A percentile compares a stretch with the other conserved stretches of the same genome.
Evolutionary conservation across 2,888 invertebrate genomes (phyloP).

Genomic region (Megamerina dolium): DNA sequence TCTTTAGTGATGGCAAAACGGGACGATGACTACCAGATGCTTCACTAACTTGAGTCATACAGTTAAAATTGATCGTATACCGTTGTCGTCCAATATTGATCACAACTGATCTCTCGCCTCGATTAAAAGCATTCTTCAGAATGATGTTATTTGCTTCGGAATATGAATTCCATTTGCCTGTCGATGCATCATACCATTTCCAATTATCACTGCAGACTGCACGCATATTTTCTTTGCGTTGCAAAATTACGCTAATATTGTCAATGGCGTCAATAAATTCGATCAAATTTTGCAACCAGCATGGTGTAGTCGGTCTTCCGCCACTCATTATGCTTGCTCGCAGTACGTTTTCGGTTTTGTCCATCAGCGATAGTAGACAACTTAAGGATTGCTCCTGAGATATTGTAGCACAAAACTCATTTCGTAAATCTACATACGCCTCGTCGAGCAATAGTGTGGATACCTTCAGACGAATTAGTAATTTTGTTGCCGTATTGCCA

Average conservation of each 20-base stretch:
- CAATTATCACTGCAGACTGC: conserved; percentile 58
- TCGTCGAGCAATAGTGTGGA: conserved; percentile 41
- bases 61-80: conserved; percentile 70
- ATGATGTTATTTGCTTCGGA: conserved; percentile 64
- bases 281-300: conserved; percentile 71
- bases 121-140: conserved; percentile 72
- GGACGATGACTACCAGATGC: conserved; percentile 78
- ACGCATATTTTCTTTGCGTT: conserved; percentile 61
- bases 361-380: conserved; percentile 31
- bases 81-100: conserved; percentile 68
- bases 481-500: conserved; percentile 37
- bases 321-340: conserved; percentile 32
- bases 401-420: conserved; percentile 33
- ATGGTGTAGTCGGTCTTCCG: conserved; percentile 52
- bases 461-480: conserved; percentile 41
- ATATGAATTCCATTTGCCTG: conserved; percentile 74
- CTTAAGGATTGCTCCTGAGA: conserved; percentile 32
- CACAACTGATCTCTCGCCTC: conserved; percentile 62
- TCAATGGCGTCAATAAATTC: conserved; percentile 71
- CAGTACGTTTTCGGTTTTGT: conserved; percentile 33
- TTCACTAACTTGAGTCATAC: conserved; percentile 79
- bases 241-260: conserved; percentile 65
- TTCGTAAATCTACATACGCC: conserved; percentile 40
- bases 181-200: conserved; percentile 81
- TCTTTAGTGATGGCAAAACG: conserved; percentile 61